Conservation (phyloP, 2,113 vertebrate species). For the Dicentrarchus labrax region DNA sequence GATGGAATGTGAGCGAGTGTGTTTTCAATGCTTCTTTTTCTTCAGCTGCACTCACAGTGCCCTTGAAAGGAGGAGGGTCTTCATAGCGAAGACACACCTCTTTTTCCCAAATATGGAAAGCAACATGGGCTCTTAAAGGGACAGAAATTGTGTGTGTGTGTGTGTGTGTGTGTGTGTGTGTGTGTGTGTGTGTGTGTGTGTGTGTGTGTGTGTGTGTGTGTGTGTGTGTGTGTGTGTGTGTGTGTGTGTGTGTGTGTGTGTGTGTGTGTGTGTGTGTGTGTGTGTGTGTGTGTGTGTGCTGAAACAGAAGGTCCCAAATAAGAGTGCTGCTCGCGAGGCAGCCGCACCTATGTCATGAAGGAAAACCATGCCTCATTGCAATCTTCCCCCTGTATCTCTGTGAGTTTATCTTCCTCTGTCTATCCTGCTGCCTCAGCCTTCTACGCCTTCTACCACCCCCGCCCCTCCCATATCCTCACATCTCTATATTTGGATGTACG, state of each 20-base stretch:
- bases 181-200: not conserved
- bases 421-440: not conserved
- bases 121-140: constrained; percentile 62
- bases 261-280: not conserved
- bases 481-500: constrained; percentile 71
- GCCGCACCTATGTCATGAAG: not conserved
- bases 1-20: constrained; percentile 56
- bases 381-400: not conserved
- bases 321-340: not conserved
- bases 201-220: not conserved
- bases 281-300: not conserved
- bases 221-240: constrained; percentile 3
- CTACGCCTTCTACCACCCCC: not conserved
- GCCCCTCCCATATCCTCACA: constrained; percentile 46
- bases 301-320: not conserved
- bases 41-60: constrained; percentile 48
- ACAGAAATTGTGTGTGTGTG: no score
- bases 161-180: not conserved
- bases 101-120: constrained; percentile 60
- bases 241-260: not conserved
- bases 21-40: constrained; percentile 66
- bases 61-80: constrained; percentile 59
- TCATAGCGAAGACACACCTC: constrained; percentile 51
- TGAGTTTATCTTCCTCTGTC: not conserved
- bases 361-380: not conserved